Base-by-base conservation (phyloP, 2,888 invertebrate species). In the Vesta saturnalis region DNA sequence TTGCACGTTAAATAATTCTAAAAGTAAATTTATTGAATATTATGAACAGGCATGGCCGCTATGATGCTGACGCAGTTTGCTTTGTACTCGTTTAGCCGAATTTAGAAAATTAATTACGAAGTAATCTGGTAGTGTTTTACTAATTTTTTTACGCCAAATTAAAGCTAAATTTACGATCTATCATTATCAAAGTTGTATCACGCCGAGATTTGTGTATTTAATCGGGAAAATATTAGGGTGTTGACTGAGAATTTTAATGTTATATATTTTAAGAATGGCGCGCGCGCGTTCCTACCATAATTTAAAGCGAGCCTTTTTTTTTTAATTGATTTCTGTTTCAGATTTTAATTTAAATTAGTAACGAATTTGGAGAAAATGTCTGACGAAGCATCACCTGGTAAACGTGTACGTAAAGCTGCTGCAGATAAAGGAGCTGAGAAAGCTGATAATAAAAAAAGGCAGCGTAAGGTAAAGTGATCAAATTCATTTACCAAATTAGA, bases 331-430 rank as follows among this genome's bases (percentile, higher is more conserved):
- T n/a, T n/a, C n/a, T n/a, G n/a, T 54, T 19, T 10, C 16, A 56
- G 55, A 14, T 49, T 18, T 18, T 43, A 18, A 18, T 54, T 19
- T 19, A 6, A 21, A 15, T 14, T 21, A n/a, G n/a, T n/a, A n/a
- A n/a, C 18, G 1, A 21, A 16, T 2, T 6, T 56, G 3, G 14
- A 35, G n/a, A 79, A 64, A 64, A 83, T 84, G 83, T 83, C 83
- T 54, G 84, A 83, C 75, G 83, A 83, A 63, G 73, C 76, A n/a
- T 35, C 74, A 39, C 83, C 59, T 8, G 21, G 85, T 14, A 86
- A 87, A 74, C 81, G 87, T 46, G 87, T 87, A 10, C 85, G 88
- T 58, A 83, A 83, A 73, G 62, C 77, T 12, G 67, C 68, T 67
- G 68, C 64, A 23, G 77, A 75, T 19, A 72, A 71, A 69, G 76